Evolutionary conservation across 2,113 vertebrate genomes (phyloP).

Genomic region (Pseudopipra pipra): DNA sequence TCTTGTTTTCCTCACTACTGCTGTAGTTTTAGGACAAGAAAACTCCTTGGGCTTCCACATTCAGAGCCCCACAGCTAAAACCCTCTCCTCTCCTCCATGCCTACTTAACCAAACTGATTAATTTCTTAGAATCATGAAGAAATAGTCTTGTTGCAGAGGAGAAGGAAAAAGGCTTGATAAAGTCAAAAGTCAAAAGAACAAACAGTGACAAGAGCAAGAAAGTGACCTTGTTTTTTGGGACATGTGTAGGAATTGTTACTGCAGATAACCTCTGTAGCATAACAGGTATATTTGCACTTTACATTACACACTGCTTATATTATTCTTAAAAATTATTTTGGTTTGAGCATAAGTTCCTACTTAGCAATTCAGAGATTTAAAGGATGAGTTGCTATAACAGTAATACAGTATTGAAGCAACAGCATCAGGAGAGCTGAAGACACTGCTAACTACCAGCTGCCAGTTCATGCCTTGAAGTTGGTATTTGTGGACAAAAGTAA

Average conservation of each 20-base stretch:
- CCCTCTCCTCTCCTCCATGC: background rate
- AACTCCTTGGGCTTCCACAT: background rate
- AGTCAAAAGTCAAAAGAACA: background rate
- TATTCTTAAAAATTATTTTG: background rate
- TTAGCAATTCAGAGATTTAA: background rate
- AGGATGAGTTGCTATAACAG: background rate
- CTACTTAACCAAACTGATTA: background rate
- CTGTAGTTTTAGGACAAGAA: background rate
- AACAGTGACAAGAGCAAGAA: background rate
- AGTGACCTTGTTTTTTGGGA: background rate
- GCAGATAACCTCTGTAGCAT: background rate
- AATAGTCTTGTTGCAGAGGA: background rate
- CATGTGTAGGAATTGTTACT: background rate
- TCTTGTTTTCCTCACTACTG: background rate
- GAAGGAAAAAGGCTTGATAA: background rate
- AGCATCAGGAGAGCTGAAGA: background rate
- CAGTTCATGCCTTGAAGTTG: background rate
- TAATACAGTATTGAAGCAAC: background rate
- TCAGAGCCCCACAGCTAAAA: background rate
- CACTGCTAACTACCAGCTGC: background rate
- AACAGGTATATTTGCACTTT: background rate
- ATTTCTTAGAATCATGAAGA: background rate
- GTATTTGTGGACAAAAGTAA: conserved; percentile 18
- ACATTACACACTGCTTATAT: background rate
- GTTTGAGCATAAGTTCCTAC: background rate